Conservation (phyloP, 2,113 vertebrate species). For the Scophthalmus maximus region DNA sequence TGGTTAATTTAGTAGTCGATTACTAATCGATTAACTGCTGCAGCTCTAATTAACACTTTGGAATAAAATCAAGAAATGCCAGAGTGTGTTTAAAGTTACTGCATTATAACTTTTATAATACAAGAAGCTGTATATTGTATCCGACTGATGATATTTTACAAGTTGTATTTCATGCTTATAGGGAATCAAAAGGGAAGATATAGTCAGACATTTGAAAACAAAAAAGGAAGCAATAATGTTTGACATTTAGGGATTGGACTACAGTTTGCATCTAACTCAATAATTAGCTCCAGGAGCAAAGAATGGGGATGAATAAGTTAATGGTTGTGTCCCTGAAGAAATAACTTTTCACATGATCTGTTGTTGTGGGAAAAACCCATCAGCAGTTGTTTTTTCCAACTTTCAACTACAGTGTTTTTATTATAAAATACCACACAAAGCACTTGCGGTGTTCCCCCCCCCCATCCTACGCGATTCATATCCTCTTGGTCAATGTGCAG, state of each 20-base stretch:
- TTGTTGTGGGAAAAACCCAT: background rate
- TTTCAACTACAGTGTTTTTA: slow-evolving; percentile 1
- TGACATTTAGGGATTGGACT: no score
- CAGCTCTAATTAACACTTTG: no score
- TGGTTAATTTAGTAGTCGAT: no score
- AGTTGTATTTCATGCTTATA: background rate
- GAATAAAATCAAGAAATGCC: no score
- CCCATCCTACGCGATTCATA: slow-evolving; percentile 21
- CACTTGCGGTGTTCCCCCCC: slow-evolving; percentile 43
- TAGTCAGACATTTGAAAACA: slow-evolving; percentile 3
- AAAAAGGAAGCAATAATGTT: background rate
- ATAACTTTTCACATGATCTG: slow-evolving; percentile 27
- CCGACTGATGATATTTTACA: no score
- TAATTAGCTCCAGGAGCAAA: background rate
- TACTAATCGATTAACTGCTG: no score
- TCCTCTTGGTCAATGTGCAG: slow-evolving; percentile 24
- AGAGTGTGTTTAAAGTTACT: no score
- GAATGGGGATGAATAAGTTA: slow-evolving; percentile 1
- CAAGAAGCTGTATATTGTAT: no score
- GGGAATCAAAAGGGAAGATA: slow-evolving; percentile 4
- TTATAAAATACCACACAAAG: slow-evolving; percentile 31
- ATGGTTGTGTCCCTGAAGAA: slow-evolving; percentile 38
- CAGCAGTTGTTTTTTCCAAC: slow-evolving; percentile 1
- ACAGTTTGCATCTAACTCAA: background rate
- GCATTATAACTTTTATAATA: no score